Conservation (phyloP, 2,888 invertebrate species). For the Sesia bembeciformis region DNA sequence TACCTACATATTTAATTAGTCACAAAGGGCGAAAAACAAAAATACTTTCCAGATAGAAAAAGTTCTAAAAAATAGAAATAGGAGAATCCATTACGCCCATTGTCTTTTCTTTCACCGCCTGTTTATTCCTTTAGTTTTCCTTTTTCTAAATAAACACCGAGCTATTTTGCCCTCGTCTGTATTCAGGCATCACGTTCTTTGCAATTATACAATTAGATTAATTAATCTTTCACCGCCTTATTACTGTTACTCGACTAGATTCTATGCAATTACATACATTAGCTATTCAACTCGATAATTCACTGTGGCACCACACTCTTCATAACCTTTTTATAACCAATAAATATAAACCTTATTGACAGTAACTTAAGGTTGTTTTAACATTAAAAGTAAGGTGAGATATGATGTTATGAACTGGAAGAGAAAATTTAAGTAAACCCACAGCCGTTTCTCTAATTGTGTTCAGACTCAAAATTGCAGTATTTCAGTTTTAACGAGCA, state of each 20-base stretch:
- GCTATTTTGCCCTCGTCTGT: background rate
- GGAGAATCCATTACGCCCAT: no score
- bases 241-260: conserved; percentile 1
- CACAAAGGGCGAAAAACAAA: no score
- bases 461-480: background rate
- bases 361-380: no score
- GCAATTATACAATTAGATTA: conserved; percentile 4
- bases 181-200: background rate
- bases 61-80: no score
- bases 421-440: background rate
- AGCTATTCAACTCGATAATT: conserved; percentile 3
- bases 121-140: no score
- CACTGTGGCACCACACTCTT: background rate
- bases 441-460: background rate
- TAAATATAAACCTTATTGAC: no score
- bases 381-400: no score
- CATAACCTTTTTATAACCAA: background rate
- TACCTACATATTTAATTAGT: no score
- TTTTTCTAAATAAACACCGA: no score
- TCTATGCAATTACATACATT: conserved; percentile 2
- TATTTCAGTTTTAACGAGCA: background rate
- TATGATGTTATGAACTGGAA: background rate
- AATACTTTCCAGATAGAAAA: no score
- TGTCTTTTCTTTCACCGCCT: no score
- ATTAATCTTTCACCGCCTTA: conserved; percentile 4